Conservation (phyloP, 2,797 vertebrate genomes). For the Acipenser oxyrinchus region DNA sequence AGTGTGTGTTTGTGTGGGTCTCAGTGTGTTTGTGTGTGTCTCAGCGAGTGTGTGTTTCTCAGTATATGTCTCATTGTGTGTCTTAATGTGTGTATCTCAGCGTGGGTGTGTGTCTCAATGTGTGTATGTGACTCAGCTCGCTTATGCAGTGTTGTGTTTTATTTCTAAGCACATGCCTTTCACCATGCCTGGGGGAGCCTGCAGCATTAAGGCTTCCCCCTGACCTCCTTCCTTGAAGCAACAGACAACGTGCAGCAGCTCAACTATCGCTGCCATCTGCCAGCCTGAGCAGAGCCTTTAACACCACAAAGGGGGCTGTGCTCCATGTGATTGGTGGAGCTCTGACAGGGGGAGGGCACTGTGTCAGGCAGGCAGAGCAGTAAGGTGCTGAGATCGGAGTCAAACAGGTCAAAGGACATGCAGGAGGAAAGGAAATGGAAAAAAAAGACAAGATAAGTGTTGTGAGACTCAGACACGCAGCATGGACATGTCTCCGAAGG, state of each 20-base stretch:
- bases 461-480: constrained; percentile 43
- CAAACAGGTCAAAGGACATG: constrained; percentile 15
- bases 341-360: constrained; percentile 1
- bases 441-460: constrained; percentile 20
- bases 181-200: background rate
- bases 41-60: no score
- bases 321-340: constrained; percentile 32
- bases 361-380: constrained; percentile 20
- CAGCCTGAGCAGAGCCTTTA: constrained; percentile 28
- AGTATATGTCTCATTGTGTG: no score
- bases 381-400: constrained; percentile 10
- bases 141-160: background rate
- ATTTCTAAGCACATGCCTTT: constrained; percentile 1
- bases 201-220: constrained; percentile 11
- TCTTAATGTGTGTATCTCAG: no score
- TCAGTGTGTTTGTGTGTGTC: no score
- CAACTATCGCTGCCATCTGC: constrained; percentile 31
- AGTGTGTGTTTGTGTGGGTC: no score
- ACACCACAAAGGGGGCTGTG: constrained; percentile 3
- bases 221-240: constrained; percentile 20
- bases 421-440: constrained; percentile 24
- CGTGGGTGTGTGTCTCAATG: no score
- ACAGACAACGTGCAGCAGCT: constrained; percentile 9
- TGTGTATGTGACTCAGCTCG: no score
- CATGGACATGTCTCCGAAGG: constrained; percentile 32